A percentile compares a stretch with the other conserved stretches of the same genome.
Evolutionary conservation across 1,140 invertebrate species (phyloP).

Genomic region (Ceratosolen fusciceps): DNA sequence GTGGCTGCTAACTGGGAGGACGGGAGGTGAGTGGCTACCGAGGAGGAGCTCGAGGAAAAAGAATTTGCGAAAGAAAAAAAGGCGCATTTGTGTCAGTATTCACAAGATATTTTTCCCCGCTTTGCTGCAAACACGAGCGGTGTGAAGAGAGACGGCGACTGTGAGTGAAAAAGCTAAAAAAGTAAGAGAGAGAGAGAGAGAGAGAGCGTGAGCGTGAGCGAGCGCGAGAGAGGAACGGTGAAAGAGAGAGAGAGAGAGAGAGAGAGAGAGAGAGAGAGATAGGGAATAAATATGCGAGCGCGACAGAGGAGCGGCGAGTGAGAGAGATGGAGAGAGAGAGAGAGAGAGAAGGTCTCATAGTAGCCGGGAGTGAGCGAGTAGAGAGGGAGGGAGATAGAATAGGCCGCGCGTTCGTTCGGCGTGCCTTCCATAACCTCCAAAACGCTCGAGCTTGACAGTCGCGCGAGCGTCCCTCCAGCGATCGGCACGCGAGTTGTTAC

Average conservation of each 20-base stretch:
- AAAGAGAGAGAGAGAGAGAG: background rate
- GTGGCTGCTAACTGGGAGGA: background rate
- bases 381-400: conserved; percentile 33
- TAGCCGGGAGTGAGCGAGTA: background rate
- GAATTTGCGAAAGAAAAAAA: conserved; percentile 34
- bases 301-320: background rate
- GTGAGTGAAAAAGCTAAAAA: background rate
- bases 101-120: conserved; percentile 37
- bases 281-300: background rate
- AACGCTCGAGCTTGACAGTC: conserved; percentile 49
- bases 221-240: conserved; percentile 9
- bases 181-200: conserved; percentile 6
- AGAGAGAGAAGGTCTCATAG: background rate
- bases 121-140: conserved; percentile 17
- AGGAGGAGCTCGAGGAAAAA: background rate
- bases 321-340: conserved; percentile 17
- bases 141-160: background rate
- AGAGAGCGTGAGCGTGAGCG: conserved; percentile 26
- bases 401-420: conserved; percentile 43
- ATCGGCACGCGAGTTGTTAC: conserved; percentile 44
- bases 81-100: conserved; percentile 24
- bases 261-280: background rate
- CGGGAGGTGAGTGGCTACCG: background rate
- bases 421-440: conserved; percentile 56
- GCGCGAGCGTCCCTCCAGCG: conserved; percentile 48